A percentile compares a stretch with the other conserved stretches of the same genome.
phyloP scores from a whole-genome alignment of 2,113 vertebrate genomes.

The Vimba vimba region DNA sequence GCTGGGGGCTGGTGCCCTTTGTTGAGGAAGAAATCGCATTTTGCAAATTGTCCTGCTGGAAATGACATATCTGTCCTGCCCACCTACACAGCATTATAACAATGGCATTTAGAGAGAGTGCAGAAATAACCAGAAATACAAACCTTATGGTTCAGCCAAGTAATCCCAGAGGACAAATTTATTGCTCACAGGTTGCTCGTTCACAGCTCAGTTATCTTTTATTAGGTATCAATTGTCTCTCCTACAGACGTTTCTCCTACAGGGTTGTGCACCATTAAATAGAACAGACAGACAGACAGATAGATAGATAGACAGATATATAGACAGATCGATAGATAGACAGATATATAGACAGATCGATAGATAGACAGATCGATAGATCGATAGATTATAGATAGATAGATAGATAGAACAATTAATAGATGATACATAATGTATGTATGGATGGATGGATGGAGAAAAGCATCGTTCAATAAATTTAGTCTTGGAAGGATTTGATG shows the following conservation, averaged over 20 bases:
- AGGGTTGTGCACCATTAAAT: neutral
- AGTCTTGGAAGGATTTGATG: no score
- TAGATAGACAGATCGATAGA: no score
- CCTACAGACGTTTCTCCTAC: neutral
- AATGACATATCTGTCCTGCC: slow-evolving; percentile 22
- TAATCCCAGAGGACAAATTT: slow-evolving; percentile 18
- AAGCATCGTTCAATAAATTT: neutral
- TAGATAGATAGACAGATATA: rapidly evolving
- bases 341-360: neutral
- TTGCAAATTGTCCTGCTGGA: slow-evolving; percentile 27
- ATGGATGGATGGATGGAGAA: neutral
- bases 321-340: neutral
- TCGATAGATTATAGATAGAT: no score
- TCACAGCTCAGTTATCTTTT: slow-evolving; percentile 1
- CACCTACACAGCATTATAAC: slow-evolving; percentile 39
- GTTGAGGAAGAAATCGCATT: slow-evolving; percentile 39
- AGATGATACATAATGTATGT: no score
- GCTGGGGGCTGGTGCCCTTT: slow-evolving; percentile 45
- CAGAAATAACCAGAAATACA: slow-evolving; percentile 23
- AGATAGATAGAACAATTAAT: no score
- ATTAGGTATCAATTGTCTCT: neutral
- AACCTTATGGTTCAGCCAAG: slow-evolving; percentile 32
- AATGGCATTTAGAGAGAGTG: slow-evolving; percentile 37
- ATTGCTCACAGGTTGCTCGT: neutral
- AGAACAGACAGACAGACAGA: neutral